Percentiles rank a stretch among this genome's conserved stretches.
Conservation (phyloP, 2,113 vertebrate species). For the Paraplagusia blochii region DNA sequence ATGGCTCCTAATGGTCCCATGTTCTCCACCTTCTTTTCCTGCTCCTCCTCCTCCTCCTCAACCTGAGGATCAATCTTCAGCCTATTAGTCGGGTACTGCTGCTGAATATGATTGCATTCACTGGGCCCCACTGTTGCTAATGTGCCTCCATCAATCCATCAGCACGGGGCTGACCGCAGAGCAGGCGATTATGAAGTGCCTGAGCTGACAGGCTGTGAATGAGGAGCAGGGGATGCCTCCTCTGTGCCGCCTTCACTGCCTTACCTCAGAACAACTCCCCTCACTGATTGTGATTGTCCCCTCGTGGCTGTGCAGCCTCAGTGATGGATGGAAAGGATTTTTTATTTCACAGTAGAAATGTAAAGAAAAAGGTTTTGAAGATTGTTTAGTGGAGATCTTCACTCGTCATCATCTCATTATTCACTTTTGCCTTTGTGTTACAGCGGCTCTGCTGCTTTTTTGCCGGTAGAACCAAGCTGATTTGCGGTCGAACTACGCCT, state of each 20-base stretch:
- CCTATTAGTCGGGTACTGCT: conserved; percentile 71
- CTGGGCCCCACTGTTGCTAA: conserved; percentile 72
- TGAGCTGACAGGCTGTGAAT: conserved; percentile 71
- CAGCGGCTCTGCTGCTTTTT: too few species aligned
- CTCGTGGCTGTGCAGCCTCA: neutral
- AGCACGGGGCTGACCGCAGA: conserved; percentile 69
- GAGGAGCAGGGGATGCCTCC: conserved; percentile 61
- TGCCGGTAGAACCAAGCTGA: neutral
- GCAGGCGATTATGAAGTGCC: conserved; percentile 78
- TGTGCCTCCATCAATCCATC: conserved; percentile 82
- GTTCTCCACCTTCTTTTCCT: conserved; percentile 49
- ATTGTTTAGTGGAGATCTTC: neutral
- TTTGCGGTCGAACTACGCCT: conserved; percentile 18
- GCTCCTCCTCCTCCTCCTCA: conserved; percentile 56
- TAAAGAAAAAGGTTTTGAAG: neutral
- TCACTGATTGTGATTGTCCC: neutral
- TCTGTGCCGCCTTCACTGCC: conserved; percentile 7
- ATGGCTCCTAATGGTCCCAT: conserved; percentile 69
- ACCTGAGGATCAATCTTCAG: conserved; percentile 77
- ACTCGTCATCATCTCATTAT: too few species aligned
- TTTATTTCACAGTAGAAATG: too few species aligned
- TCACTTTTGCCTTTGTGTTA: too few species aligned
- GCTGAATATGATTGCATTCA: conserved; percentile 82
- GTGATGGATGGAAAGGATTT: too few species aligned
- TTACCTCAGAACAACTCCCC: conserved; percentile 25